Evolutionary conservation across 2,113 vertebrate species (phyloP).

Genomic region (Sinocyclocheilus anshuiensis): DNA sequence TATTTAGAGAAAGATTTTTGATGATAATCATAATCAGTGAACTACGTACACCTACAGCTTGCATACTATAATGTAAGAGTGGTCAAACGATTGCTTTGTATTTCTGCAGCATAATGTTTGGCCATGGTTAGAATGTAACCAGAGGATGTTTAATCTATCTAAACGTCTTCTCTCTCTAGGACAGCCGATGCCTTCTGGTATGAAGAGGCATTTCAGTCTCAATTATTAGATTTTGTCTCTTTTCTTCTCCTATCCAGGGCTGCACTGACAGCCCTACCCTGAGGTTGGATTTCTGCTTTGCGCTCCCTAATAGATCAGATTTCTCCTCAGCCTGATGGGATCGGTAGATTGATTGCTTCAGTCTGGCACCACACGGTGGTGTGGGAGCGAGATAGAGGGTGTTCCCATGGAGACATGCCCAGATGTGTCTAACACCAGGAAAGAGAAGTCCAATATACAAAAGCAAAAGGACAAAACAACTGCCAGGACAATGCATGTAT

Average conservation of each 20-base stretch:
- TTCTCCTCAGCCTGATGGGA: conserved; percentile 55
- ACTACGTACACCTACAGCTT: not conserved
- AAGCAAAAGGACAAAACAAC: conserved; percentile 19
- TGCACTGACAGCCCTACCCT: conserved; percentile 42
- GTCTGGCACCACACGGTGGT: conserved; percentile 48
- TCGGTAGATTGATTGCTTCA: conserved; percentile 53
- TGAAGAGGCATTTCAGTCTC: conserved; percentile 52
- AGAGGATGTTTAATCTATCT: conserved; percentile 32
- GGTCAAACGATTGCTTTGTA: conserved; percentile 14
- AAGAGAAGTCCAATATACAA: conserved; percentile 24
- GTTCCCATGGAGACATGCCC: conserved; percentile 47
- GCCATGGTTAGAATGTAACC: conserved; percentile 14
- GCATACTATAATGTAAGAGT: not conserved
- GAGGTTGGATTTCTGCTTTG: conserved; percentile 46
- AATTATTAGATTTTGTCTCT: conserved; percentile 50
- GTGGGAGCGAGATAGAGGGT: conserved; percentile 32
- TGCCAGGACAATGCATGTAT: conserved; percentile 17
- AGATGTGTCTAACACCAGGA: conserved; percentile 33
- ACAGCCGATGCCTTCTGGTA: conserved; percentile 44
- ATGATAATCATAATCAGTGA: not conserved
- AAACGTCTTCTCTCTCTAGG: conserved; percentile 13
- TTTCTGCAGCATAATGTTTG: conserved; percentile 25
- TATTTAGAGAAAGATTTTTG: not conserved
- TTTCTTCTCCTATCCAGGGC: conserved; percentile 36
- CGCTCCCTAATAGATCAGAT: conserved; percentile 54